Percentiles rank a stretch among this genome's conserved stretches.
phyloP scores from a whole-genome alignment of 2,888 invertebrate species.

The Scelioninae gen. 2 region DNA sequence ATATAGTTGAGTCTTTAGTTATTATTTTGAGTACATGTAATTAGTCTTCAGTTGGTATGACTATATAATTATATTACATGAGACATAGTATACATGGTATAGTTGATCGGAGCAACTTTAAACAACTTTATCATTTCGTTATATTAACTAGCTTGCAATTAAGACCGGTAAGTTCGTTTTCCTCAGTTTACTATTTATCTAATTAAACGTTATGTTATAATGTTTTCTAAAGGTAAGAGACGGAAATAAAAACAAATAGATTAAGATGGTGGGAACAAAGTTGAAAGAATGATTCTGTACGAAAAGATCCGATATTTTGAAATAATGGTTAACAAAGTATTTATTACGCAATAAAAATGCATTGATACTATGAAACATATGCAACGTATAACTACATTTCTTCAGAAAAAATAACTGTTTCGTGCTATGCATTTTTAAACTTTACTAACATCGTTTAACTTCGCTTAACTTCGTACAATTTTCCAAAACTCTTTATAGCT shows the following conservation, averaged over 20 bases:
- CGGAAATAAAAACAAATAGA: too few relatives aligned
- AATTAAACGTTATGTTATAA: too few relatives aligned
- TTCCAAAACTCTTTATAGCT: too few relatives aligned
- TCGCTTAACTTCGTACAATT: too few relatives aligned
- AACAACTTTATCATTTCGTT: conserved; percentile 16
- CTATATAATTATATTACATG: conserved; percentile 20
- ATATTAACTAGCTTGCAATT: conserved; percentile 8
- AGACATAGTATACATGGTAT: conserved; percentile 19
- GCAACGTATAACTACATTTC: too few relatives aligned
- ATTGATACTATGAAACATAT: background rate
- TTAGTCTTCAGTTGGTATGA: conserved; percentile 29
- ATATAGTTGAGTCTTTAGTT: conserved; percentile 32
- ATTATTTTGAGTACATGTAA: conserved; percentile 35
- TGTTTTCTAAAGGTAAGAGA: too few relatives aligned
- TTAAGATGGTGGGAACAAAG: too few relatives aligned
- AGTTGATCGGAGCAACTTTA: conserved; percentile 20
- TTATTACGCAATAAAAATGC: conserved; percentile 2
- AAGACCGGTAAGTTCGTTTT: background rate
- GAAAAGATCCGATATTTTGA: background rate
- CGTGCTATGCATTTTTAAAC: background rate
- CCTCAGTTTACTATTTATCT: too few relatives aligned
- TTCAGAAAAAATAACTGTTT: conserved; percentile 23
- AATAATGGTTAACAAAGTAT: conserved; percentile 1
- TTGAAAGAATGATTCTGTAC: too few relatives aligned
- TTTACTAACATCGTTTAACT: too few relatives aligned